Base-by-base conservation (phyloP, 2,888 invertebrate species). In the Diadegma fenestrale region DNA sequence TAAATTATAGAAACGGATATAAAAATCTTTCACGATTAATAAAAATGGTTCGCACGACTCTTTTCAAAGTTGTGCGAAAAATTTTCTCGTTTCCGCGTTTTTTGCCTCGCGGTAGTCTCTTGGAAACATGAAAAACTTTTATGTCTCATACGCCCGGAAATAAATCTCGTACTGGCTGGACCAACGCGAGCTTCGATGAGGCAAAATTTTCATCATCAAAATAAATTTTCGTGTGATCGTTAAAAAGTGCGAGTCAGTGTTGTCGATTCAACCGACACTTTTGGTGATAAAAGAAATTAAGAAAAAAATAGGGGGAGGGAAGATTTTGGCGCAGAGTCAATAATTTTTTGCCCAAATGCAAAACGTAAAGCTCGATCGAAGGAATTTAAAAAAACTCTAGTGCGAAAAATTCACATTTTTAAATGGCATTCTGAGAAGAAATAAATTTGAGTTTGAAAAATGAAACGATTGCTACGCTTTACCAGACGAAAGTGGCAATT, bases 81-180 rank as follows among this genome's bases (percentile, higher is more conserved):
- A 66, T 19, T n/a, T 10, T 63, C 30, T 7, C 30, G 63, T 37
- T 7, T 33, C 63, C 33, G 33, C n/a, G n/a, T 14, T 17, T 22
- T 61, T 30, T 17, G 17, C 51, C 19, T 61, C 10, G 30, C n/a
- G n/a, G n/a, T 10, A 37, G 37, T 37, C 37, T 30, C 61, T 61
- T 30, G 30, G 26, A 30, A 61, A 33, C n/a, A n/a, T 6, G 64
- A 41, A 64, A 64, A 64, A 64, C 19, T 64, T 64, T 41, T 41
- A 19, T 37, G 37, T 8, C n/a, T 22, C 22, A 4, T 17, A 12
- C 4, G 3, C 12, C 4, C 63, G 7, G 8, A 37, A 64, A 64
- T 64, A 64, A 64, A 64, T 64, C 61, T 61, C 19, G 19, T 22
- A 22, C 22, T 54, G 19, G 19, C 51, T 54, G 19, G 10, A n/a